A percentile compares a stretch with the other conserved stretches of the same genome.
These are phyloP conservation scores for Fragum fragum DNA, from an alignment of 2,888 invertebrate species.

Conservation along the genomic window DNA sequence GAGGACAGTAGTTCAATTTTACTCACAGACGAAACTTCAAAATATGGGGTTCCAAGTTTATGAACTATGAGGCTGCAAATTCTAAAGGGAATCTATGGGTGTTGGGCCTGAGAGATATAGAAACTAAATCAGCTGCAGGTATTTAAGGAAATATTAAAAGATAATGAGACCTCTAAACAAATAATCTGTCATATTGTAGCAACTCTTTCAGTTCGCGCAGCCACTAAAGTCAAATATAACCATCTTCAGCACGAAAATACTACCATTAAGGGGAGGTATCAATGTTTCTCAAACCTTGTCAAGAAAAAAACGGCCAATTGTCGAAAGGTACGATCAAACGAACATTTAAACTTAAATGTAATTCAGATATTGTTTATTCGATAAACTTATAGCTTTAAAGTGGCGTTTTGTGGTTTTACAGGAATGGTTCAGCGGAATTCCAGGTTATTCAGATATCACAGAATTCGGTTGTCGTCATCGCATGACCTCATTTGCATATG, in stretches of 20 bases:
- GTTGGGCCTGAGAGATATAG: slow-evolving; percentile 48
- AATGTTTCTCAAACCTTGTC: too few species aligned
- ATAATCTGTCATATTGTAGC: slow-evolving; percentile 46
- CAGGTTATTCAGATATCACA: too few species aligned
- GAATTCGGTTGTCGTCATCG: too few species aligned
- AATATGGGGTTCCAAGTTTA: slow-evolving; percentile 36
- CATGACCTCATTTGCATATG: too few species aligned
- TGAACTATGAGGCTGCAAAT: slow-evolving; percentile 52
- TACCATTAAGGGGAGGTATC: too few species aligned
- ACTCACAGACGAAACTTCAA: slow-evolving; percentile 47
- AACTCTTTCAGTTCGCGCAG: slow-evolving; percentile 56
- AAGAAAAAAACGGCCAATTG: too few species aligned
- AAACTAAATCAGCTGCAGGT: slow-evolving; percentile 40
- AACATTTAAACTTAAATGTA: too few species aligned
- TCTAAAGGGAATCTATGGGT: slow-evolving; percentile 41
- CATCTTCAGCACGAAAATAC: slow-evolving; percentile 41
- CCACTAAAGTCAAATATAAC: slow-evolving; percentile 55
- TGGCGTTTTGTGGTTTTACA: too few species aligned
- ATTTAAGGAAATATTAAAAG: slow-evolving; percentile 44
- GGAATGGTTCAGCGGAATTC: too few species aligned
- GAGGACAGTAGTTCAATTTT: slow-evolving; percentile 18
- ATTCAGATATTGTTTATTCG: too few species aligned
- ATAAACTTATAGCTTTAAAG: too few species aligned
- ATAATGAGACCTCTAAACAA: slow-evolving; percentile 39
- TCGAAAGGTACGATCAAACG: too few species aligned